Base-by-base conservation (phyloP, 2,113 vertebrate genomes). In the Hippocampus abdominalis region DNA sequence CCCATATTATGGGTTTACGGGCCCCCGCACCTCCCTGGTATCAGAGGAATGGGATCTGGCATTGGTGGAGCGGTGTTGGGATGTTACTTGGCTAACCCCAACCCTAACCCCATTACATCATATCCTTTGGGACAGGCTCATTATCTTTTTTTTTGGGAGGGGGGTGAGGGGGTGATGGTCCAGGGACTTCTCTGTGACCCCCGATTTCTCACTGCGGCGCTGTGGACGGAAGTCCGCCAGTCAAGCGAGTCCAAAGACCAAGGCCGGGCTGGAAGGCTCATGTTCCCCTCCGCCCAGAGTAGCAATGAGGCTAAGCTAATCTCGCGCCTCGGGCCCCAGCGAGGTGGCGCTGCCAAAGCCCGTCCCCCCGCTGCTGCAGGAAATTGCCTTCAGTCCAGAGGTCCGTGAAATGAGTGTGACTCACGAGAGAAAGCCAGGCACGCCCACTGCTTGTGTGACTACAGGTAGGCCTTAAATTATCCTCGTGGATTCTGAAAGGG, bases 331-430 rank as follows among this genome's bases (percentile, higher is more conserved):
- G 49, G 88, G 89, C 88, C 84, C 72, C 80, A 27, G 78, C 76
- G 82, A 83, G 81, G 84, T 82, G 82, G 78, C 81, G 83, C 84
- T 89, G 87, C 88, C 90, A 91, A 88, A 88, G 85, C 82, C 79
- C 60, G 81, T 87, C 83, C 83, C 84, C 90, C 91, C 77, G 86
- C 90, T 91, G 91, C 85, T 91, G 81, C 83, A 90, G 90, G 90
- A 92, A 93, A 92, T 93, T 90, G 86, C 86, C 88, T 92, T 87
- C 81, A 83, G 87, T 87, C 82, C 83, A 88, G 80, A 88, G 73
- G 75, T 75, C 84, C 88, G 83, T 89, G 88, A 88, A 89, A 86
- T 79, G 70, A 59, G 74, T 61, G 56, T 72, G 72, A 76, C 83
- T 85, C 78, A 64, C 69, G 42, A 44, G 13, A 44, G 73, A 74